Conservation (phyloP, 92 coral and sea anemone genomes). For the Phenganax subtilis region DNA sequence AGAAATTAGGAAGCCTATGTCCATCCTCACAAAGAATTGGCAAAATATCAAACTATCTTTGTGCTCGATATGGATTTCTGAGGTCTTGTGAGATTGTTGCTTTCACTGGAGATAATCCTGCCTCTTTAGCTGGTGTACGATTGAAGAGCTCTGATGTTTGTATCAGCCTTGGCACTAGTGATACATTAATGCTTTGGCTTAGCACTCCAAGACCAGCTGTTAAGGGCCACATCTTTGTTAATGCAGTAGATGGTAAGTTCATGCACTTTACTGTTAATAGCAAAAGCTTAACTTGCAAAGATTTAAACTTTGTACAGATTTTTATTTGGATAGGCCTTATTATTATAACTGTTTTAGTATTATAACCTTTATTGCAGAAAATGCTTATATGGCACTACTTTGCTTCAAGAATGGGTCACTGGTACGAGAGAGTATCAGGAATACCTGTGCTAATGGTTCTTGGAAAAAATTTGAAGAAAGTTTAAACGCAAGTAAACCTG, state of each 20-base stretch:
- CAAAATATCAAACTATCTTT: slow-evolving; percentile 69
- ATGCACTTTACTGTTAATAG: background rate
- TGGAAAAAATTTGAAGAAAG: slow-evolving; percentile 74
- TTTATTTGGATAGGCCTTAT: too few relatives aligned
- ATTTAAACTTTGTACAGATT: too few relatives aligned
- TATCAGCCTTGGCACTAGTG: slow-evolving; percentile 90
- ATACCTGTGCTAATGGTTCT: slow-evolving; percentile 69
- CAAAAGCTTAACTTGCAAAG: too few relatives aligned
- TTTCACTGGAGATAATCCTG: slow-evolving; percentile 98
- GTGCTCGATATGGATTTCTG: slow-evolving; percentile 64
- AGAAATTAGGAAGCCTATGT: slow-evolving; percentile 71
- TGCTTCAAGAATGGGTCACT: slow-evolving; percentile 97
- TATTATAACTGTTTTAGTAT: too few relatives aligned
- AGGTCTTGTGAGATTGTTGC: slow-evolving; percentile 85
- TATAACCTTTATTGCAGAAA: slow-evolving; percentile 43
- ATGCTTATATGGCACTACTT: slow-evolving; percentile 88
- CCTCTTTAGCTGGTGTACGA: slow-evolving; percentile 93
- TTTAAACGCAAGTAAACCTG: slow-evolving; percentile 64
- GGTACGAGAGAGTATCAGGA: slow-evolving; percentile 76
- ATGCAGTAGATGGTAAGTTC: slow-evolving; percentile 80
- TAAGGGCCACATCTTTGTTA: slow-evolving; percentile 95
- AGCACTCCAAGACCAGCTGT: slow-evolving; percentile 74
- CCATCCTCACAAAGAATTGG: slow-evolving; percentile 69
- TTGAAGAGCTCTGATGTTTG: slow-evolving; percentile 78
- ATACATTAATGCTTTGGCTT: slow-evolving; percentile 83